A percentile compares a stretch with the other conserved stretches of the same genome.
Evolutionary conservation across 2,888 invertebrate species (phyloP).

Genomic region (Melinaea menophilus): DNA sequence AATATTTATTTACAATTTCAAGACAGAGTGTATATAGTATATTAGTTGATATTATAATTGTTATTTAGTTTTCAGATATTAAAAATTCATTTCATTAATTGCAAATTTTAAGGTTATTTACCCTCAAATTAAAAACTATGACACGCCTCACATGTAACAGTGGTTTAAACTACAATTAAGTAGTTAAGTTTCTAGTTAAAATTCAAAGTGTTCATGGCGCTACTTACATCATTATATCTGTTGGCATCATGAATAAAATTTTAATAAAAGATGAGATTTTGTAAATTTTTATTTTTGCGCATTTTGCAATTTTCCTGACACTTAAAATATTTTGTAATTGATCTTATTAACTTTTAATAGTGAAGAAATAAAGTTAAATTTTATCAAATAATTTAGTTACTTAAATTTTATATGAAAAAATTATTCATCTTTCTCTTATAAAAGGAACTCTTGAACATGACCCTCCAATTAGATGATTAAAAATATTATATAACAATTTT

Average conservation of each 20-base stretch:
- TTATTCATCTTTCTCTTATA: conserved; percentile 7
- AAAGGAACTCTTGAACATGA: too few relatives aligned
- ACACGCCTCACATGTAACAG: not conserved
- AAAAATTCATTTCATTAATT: not conserved
- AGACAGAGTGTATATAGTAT: too few relatives aligned
- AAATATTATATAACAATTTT: too few relatives aligned
- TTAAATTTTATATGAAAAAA: not conserved
- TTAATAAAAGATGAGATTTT: conserved; percentile 16
- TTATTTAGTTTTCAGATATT: not conserved
- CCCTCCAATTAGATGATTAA: too few relatives aligned
- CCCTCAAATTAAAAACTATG: not conserved
- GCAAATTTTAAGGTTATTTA: too few relatives aligned
- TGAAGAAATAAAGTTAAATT: conserved; percentile 9
- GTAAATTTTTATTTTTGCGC: conserved; percentile 4
- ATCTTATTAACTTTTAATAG: conserved; percentile 1
- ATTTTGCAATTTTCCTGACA: not conserved
- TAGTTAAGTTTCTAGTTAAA: conserved; percentile 1
- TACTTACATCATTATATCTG: not conserved
- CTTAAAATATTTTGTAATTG: not conserved
- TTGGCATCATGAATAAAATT: conserved; percentile 16
- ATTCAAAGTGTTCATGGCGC: conserved; percentile 5
- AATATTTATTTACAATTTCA: too few relatives aligned
- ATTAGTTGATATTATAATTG: too few relatives aligned
- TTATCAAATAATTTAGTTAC: conserved; percentile 21
- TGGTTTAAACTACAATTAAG: conserved; percentile 6